These are phyloP conservation scores for Chloroceryle aenea DNA, from an alignment of 2,113 vertebrate species.

Conservation along the genomic window DNA sequence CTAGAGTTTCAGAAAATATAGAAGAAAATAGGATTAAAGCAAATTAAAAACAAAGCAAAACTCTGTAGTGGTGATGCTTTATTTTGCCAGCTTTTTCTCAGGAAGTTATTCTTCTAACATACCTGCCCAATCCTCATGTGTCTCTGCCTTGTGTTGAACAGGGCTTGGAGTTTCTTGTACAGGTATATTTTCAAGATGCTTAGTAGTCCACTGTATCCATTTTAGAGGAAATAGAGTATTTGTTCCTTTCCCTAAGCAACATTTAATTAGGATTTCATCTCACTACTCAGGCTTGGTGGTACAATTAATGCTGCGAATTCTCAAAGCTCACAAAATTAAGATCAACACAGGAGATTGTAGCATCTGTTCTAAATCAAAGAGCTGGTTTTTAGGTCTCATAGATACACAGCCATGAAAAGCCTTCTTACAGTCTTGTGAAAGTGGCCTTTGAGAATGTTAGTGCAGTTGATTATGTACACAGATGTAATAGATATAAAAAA, in stretches of 20 bases:
- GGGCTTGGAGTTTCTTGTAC: neutral
- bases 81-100: neutral
- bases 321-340: neutral
- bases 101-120: neutral
- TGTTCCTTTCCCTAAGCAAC: neutral
- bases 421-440: neutral
- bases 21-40: neutral
- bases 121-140: neutral
- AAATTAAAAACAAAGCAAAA: neutral
- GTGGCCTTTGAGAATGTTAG: neutral
- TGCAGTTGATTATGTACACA: neutral
- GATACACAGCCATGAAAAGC: neutral
- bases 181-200: neutral
- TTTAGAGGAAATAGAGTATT: neutral
- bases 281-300: neutral
- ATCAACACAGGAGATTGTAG: neutral
- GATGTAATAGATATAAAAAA: neutral
- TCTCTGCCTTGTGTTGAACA: neutral
- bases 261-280: constrained; percentile 1
- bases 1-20: neutral
- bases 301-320: neutral
- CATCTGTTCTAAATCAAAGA: constrained; percentile 12
- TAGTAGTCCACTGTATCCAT: neutral
- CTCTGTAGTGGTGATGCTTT: neutral
- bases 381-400: neutral